Evolutionary conservation across 2,797 vertebrate species (phyloP).

Genomic region (Alfaro cultratus): DNA sequence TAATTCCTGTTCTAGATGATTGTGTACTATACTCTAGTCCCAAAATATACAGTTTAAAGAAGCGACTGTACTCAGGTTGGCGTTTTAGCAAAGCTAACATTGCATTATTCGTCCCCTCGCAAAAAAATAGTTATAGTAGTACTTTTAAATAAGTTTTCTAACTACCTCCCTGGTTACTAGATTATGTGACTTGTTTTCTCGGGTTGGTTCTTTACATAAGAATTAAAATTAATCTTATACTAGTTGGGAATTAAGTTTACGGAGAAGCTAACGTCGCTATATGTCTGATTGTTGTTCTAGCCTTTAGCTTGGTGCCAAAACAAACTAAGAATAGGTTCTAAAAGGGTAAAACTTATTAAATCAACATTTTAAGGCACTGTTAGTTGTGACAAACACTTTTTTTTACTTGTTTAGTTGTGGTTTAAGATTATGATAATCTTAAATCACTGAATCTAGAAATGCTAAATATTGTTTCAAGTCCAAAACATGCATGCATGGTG

Average conservation of each 20-base stretch:
- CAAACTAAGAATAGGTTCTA: not conserved
- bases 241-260: not conserved
- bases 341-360: not conserved
- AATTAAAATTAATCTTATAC: not conserved
- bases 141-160: not conserved
- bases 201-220: accelerated
- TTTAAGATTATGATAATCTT: not conserved
- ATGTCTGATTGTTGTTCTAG: slow-evolving; percentile 26
- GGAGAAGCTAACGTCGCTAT: slow-evolving; percentile 6
- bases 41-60: not conserved
- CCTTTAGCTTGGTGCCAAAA: slow-evolving; percentile 8
- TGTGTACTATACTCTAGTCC: not conserved
- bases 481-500: not conserved
- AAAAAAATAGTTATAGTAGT: not conserved
- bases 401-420: not conserved
- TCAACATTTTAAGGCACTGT: not conserved
- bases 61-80: not conserved
- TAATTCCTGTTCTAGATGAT: not conserved
- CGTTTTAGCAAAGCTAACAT: not conserved
- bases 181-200: accelerated
- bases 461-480: not conserved
- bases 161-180: not conserved
- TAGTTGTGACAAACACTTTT: not conserved
- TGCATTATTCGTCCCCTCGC: not conserved
- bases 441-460: not conserved